Percentiles rank a stretch among this genome's conserved stretches.
Evolutionary conservation across 1,140 invertebrate genomes (phyloP).

Genomic region (Oryzaephilus surinamensis): DNA sequence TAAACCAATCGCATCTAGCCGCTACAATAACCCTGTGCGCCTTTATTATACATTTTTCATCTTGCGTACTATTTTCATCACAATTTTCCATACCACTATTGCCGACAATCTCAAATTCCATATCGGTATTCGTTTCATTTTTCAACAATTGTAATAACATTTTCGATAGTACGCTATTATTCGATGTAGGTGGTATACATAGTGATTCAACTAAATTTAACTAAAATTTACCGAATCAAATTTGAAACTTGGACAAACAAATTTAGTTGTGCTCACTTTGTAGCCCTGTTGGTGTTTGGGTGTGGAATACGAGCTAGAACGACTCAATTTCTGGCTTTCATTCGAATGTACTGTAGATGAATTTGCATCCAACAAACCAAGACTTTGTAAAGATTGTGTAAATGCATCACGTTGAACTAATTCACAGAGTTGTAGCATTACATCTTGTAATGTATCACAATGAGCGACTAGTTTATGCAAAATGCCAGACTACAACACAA

Average conservation of each 20-base stretch:
- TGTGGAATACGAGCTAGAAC: conserved; percentile 9
- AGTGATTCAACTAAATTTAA: conserved; percentile 49
- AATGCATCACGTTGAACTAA: conserved; percentile 51
- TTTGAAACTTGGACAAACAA: not conserved
- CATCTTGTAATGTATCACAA: conserved; percentile 35
- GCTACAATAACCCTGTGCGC: conserved; percentile 59
- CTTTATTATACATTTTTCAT: conserved; percentile 32
- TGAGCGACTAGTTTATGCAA: conserved; percentile 44
- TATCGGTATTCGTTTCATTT: conserved; percentile 44
- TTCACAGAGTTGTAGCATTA: conserved; percentile 40
- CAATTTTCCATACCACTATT: conserved; percentile 9
- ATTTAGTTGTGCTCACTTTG: conserved; percentile 12
- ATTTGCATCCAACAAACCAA: conserved; percentile 40
- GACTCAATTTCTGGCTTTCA: conserved; percentile 11
- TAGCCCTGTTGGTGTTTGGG: conserved; percentile 18
- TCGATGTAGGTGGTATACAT: conserved; percentile 47
- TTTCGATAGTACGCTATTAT: conserved; percentile 45
- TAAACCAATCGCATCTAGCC: conserved; percentile 58
- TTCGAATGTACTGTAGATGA: conserved; percentile 8
- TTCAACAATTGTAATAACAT: conserved; percentile 44
- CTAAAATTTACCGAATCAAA: conserved; percentile 33
- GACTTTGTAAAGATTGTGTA: conserved; percentile 42
- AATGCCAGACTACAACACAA: conserved; percentile 42
- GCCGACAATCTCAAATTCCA: conserved; percentile 51
- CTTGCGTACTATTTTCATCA: conserved; percentile 2